Evolutionary conservation across 2,113 vertebrate genomes (phyloP).

Genomic region (Mormyrus iriodes): DNA sequence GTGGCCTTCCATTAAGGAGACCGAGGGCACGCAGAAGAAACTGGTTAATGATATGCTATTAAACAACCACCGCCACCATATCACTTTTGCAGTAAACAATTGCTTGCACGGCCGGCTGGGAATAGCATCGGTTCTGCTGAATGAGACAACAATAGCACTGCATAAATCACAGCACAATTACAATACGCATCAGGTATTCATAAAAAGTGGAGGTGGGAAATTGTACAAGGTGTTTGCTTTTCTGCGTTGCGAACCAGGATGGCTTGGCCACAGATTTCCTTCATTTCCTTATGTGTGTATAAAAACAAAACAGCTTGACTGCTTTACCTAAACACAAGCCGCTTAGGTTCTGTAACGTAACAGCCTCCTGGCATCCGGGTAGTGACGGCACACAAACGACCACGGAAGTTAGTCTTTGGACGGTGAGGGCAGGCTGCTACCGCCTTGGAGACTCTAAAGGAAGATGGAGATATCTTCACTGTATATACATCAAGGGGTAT

Average conservation of each 20-base stretch:
- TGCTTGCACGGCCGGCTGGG: neutral
- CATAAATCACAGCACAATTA: constrained; percentile 32
- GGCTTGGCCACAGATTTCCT: neutral
- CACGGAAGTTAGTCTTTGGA: neutral
- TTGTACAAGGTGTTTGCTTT: constrained; percentile 21
- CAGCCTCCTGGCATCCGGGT: neutral
- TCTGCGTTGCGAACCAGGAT: constrained; percentile 19
- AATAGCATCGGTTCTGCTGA: constrained; percentile 26
- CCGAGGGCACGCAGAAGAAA: neutral
- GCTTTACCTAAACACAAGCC: neutral
- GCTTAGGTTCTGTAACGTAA: neutral
- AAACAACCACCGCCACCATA: constrained; percentile 4
- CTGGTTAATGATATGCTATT: neutral
- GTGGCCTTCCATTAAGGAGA: neutral
- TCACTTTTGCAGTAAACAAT: constrained; percentile 19
- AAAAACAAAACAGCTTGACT: neutral
- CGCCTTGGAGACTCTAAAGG: constrained; percentile 16
- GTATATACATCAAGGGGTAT: neutral
- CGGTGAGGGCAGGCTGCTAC: neutral
- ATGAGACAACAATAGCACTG: constrained; percentile 28
- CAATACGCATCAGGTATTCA: constrained; percentile 26
- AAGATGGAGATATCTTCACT: neutral
- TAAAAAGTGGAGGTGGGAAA: constrained; percentile 4
- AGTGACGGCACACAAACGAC: neutral
- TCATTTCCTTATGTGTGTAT: constrained; percentile 2